Evolutionary conservation across 2,888 invertebrate genomes (phyloP).

Genomic region (Alloscopus bannaensis): DNA sequence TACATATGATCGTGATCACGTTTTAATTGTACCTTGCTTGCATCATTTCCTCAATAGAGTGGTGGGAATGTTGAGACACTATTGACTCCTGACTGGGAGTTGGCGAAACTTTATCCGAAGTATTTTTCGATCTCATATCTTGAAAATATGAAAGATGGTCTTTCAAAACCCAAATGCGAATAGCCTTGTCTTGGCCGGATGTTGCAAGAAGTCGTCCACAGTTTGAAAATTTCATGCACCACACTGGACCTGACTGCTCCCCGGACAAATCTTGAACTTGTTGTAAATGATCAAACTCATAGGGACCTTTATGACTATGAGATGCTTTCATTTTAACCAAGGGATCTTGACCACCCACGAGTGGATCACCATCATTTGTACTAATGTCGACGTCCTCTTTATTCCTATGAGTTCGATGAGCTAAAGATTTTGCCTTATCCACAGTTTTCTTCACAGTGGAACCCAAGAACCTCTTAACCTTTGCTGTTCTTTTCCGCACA

Average conservation of each 20-base stretch:
- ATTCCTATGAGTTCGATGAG: conserved; percentile 87
- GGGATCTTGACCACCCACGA: conserved; percentile 72
- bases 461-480: conserved; percentile 81
- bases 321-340: conserved; percentile 85
- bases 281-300: conserved; percentile 94
- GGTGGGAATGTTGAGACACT: conserved; percentile 81
- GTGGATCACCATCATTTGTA: conserved; percentile 84
- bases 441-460: conserved; percentile 94
- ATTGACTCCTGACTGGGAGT: conserved; percentile 95
- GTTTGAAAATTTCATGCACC: conserved; percentile 99
- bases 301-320: conserved; percentile 96
- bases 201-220: conserved; percentile 97
- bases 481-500: conserved; percentile 76
- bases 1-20: background rate
- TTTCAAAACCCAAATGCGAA: conserved; percentile 95
- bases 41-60: conserved; percentile 72
- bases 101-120: conserved; percentile 93
- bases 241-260: conserved; percentile 94
- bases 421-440: conserved; percentile 91
- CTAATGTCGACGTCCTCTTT: conserved; percentile 86
- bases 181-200: conserved; percentile 95
- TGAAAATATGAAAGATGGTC: conserved; percentile 88
- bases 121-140: conserved; percentile 97
- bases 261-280: conserved; percentile 91
- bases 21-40: conserved; percentile 61